A percentile compares a stretch with the other conserved stretches of the same genome.
These are phyloP conservation scores for Lucifuga dentata DNA, from an alignment of 2,113 vertebrate species.

Conservation along the genomic window DNA sequence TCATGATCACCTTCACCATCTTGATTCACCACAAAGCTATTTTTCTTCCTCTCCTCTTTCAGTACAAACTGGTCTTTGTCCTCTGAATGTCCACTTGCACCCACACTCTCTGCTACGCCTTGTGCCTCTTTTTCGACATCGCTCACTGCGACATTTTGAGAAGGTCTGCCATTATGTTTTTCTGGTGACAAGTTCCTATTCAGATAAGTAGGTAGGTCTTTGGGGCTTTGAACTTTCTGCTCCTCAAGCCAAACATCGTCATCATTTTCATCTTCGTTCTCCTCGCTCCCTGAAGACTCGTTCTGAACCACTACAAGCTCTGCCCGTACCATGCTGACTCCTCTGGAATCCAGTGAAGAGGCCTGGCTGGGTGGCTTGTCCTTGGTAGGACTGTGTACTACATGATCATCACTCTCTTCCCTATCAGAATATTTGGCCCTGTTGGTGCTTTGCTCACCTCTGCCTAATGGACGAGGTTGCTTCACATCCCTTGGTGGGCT, in stretches of 20 bases:
- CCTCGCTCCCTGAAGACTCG: constrained; percentile 87
- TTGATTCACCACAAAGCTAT: constrained; percentile 46
- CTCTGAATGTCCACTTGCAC: constrained; percentile 51
- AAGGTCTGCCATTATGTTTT: constrained; percentile 28
- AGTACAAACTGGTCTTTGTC: background rate
- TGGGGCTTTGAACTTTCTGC: constrained; percentile 48
- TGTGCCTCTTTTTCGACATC: constrained; percentile 42
- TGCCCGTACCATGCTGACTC: constrained; percentile 75
- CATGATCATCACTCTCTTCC: constrained; percentile 48
- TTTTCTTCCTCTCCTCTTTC: constrained; percentile 42
- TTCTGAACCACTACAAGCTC: constrained; percentile 86
- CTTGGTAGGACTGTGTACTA: constrained; percentile 28
- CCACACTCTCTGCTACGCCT: constrained; percentile 37
- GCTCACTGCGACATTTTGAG: constrained; percentile 8
- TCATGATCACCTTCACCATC: constrained; percentile 57
- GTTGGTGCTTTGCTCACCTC: constrained; percentile 54
- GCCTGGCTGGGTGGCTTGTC: constrained; percentile 54
- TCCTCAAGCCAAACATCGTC: constrained; percentile 74
- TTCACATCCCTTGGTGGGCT: constrained; percentile 69
- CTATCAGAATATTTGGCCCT: constrained; percentile 55
- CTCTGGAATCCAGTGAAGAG: constrained; percentile 55
- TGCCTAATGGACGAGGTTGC: constrained; percentile 47
- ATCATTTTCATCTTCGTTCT: constrained; percentile 69
- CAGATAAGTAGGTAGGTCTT: constrained; percentile 43
- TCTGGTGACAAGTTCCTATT: constrained; percentile 56